Evolutionary conservation across 2,888 invertebrate genomes (phyloP).

Genomic region (Andrena flavipes): DNA sequence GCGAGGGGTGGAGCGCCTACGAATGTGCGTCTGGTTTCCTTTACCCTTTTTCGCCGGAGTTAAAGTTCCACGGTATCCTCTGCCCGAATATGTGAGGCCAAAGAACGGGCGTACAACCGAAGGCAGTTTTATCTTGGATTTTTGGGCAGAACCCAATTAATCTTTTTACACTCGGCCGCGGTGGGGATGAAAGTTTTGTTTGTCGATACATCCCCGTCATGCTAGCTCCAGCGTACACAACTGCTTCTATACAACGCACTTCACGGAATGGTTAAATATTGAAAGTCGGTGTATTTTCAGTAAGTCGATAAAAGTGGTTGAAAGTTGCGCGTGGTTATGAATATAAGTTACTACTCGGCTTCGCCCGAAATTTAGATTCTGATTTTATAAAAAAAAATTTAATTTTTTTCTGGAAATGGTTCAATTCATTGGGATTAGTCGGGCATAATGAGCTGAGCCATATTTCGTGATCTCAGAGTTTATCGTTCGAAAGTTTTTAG

Average conservation of each 20-base stretch:
- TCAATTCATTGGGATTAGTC: too few relatives aligned
- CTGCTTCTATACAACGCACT: background rate
- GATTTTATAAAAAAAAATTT: too few relatives aligned
- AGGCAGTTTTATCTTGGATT: conserved; percentile 13
- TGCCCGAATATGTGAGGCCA: conserved; percentile 14
- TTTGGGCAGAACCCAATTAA: conserved; percentile 27
- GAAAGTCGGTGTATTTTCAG: too few relatives aligned
- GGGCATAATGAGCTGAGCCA: too few relatives aligned
- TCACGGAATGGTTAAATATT: background rate
- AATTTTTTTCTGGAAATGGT: too few relatives aligned
- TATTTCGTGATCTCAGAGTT: too few relatives aligned
- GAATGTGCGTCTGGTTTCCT: conserved; percentile 46
- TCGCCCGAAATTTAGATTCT: too few relatives aligned
- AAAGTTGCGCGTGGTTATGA: too few relatives aligned
- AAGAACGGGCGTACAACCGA: background rate
- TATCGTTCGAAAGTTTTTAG: too few relatives aligned
- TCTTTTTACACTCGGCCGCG: conserved; percentile 3
- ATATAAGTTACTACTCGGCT: too few relatives aligned
- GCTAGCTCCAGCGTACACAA: background rate
- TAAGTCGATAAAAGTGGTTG: too few relatives aligned
- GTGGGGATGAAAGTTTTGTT: conserved; percentile 7
- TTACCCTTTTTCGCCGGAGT: conserved; percentile 15
- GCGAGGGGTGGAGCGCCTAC: conserved; percentile 27
- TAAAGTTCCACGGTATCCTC: conserved; percentile 38
- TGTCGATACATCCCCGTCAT: background rate